Evolutionary conservation across 2,888 invertebrate genomes (phyloP), one percentile per base, ranked within the genome.

Genomic region (Salpingus planirostris): DNA sequence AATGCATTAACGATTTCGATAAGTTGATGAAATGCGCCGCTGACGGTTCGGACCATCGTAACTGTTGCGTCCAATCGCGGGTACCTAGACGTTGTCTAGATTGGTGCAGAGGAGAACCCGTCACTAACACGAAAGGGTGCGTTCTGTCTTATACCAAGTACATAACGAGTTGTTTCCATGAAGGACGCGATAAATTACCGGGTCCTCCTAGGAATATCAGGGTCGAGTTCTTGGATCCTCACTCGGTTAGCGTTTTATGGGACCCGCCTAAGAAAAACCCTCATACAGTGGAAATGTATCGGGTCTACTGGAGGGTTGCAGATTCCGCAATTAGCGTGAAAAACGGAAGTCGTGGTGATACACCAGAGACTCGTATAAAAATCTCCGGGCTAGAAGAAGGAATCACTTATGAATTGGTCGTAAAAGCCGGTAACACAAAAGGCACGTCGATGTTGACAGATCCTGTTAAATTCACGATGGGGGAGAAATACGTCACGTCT

Each of bases 11-110:
- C 38, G 88, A 88, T 64, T 83, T 87, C 55, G 81, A 86, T 58
- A 88, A 88, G 54, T 67, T 88, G 29, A 86, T 88, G 84, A 80
- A 78, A 54, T 89, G 89, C 54, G 87, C 87, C 0, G 83, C 88
- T 1, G 81, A 81, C 48, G 80, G 80, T 3, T 80, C 74, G 46
- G 89, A 90, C 59, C 90, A 90, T 62, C 72, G 88, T 24, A 77
- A 78, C 40, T 90, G 90, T 57, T 90, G 90, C 59, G 79, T 81
- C 0, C 78, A 80, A 11, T 76, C 76, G 65, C 80, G 82, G 25
- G 87, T 90, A 1, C 86, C 88, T 0, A 71, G 84, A 18, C 74
- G 78, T 46, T 90, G 89, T 58, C 65, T 89, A 43, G 85, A 88
- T 55, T 82, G 88, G 73, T 90, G 90, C 56, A 74, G 86, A 18